phyloP scores from a whole-genome alignment of 2,113 vertebrate genomes.

The Amblyornis subalaris region DNA sequence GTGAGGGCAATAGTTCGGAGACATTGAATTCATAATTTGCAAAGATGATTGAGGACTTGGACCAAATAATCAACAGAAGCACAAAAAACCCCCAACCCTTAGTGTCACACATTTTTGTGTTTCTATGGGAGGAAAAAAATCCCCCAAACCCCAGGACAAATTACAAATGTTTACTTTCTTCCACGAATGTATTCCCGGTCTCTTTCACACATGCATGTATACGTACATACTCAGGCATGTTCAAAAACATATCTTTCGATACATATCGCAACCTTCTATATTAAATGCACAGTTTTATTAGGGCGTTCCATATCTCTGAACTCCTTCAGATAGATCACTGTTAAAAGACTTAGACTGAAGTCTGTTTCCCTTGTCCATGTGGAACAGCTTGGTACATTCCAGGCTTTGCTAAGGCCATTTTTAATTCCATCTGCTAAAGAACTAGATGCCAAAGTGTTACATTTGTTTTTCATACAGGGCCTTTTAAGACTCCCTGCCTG shows the following conservation, averaged over 20 bases:
- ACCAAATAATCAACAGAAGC: background rate
- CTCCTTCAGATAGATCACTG: background rate
- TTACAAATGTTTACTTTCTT: background rate
- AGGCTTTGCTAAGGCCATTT: background rate
- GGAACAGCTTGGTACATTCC: background rate
- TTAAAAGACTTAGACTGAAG: background rate
- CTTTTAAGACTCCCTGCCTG: background rate
- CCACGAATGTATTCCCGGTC: background rate
- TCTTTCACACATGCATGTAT: background rate
- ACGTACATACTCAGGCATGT: background rate
- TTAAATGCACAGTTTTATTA: background rate
- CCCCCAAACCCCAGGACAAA: background rate
- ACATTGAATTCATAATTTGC: background rate
- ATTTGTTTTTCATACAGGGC: background rate
- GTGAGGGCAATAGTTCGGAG: background rate
- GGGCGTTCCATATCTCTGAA: background rate
- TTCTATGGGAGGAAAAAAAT: background rate
- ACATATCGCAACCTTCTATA: background rate
- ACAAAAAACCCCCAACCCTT: accelerated
- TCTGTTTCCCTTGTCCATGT: background rate
- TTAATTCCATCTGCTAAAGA: background rate
- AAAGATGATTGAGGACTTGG: background rate
- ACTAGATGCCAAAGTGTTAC: background rate
- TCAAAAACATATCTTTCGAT: background rate
- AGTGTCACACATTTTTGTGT: background rate